phyloP scores from a whole-genome alignment of 2,113 vertebrate genomes.

The Numenius arquata region DNA sequence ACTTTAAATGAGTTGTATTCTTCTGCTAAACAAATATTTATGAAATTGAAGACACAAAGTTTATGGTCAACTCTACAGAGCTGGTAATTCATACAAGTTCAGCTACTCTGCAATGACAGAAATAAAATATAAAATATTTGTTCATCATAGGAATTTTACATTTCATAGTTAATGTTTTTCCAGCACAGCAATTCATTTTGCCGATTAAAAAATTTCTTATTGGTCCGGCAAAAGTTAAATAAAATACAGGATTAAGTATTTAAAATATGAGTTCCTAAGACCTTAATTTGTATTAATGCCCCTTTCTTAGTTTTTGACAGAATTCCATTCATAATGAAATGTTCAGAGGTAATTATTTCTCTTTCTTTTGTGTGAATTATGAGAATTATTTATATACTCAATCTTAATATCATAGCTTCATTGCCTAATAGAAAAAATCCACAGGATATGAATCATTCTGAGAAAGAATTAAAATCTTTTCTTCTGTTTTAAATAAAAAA shows the following conservation, averaged over 20 bases:
- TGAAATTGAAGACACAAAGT: not conserved
- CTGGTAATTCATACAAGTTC: not conserved
- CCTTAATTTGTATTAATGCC: conserved; percentile 71
- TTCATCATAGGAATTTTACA: not conserved
- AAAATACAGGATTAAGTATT: conserved; percentile 58
- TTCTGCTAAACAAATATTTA: not conserved
- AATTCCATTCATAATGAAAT: conserved; percentile 75
- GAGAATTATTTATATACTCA: conserved; percentile 75
- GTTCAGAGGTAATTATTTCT: conserved; percentile 73
- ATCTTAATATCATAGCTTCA: conserved; percentile 70
- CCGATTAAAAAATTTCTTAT: conserved; percentile 31
- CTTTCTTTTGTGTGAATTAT: conserved; percentile 71
- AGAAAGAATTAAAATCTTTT: conserved; percentile 62
- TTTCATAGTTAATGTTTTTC: conserved; percentile 34
- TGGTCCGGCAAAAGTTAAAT: conserved; percentile 52
- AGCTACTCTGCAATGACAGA: not conserved
- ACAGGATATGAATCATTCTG: conserved; percentile 71
- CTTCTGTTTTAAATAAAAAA: conserved; percentile 57
- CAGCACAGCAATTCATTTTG: conserved; percentile 34
- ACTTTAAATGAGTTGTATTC: not conserved
- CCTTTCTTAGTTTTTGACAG: conserved; percentile 65
- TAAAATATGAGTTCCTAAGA: conserved; percentile 58
- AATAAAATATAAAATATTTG: conserved; percentile 41
- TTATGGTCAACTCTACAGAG: not conserved
- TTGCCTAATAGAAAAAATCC: conserved; percentile 72